These are phyloP conservation scores for Cetonia aurata DNA, from an alignment of 2,888 invertebrate genomes.

Conservation along the genomic window DNA sequence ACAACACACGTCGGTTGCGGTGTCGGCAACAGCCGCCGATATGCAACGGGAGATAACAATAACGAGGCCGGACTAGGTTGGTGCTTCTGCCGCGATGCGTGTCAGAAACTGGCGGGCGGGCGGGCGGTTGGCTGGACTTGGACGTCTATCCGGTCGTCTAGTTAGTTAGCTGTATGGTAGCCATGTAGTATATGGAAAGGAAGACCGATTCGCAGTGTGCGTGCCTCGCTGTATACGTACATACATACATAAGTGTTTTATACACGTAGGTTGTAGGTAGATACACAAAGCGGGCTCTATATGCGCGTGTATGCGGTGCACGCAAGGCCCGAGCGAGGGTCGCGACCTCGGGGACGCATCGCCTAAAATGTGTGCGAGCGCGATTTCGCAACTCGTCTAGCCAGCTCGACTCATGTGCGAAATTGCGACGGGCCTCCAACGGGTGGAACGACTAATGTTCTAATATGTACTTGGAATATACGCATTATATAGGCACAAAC, in stretches of 20 bases:
- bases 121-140: slow-evolving; percentile 5
- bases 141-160: too few species aligned
- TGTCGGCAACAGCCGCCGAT: slow-evolving; percentile 10
- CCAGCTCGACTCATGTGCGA: slow-evolving; percentile 49
- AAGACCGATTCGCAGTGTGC: not conserved
- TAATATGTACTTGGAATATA: not conserved
- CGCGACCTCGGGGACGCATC: slow-evolving; percentile 52
- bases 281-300: not conserved
- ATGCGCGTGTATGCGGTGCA: slow-evolving; percentile 33
- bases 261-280: not conserved
- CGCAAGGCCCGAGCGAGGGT: slow-evolving; percentile 50
- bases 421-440: slow-evolving; percentile 48
- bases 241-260: not conserved
- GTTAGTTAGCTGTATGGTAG: too few species aligned
- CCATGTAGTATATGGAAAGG: not conserved
- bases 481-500: not conserved
- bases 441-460: slow-evolving; percentile 11
- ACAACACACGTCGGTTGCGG: not conserved
- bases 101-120: slow-evolving; percentile 15
- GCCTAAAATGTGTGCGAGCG: slow-evolving; percentile 41
- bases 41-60: slow-evolving; percentile 24
- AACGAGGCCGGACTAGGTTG: slow-evolving; percentile 25
- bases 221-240: not conserved
- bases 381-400: slow-evolving; percentile 53
- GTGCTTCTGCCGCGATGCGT: slow-evolving; percentile 11